Evolutionary conservation across 2,113 vertebrate genomes (phyloP).

Genomic region (Calonectris borealis): DNA sequence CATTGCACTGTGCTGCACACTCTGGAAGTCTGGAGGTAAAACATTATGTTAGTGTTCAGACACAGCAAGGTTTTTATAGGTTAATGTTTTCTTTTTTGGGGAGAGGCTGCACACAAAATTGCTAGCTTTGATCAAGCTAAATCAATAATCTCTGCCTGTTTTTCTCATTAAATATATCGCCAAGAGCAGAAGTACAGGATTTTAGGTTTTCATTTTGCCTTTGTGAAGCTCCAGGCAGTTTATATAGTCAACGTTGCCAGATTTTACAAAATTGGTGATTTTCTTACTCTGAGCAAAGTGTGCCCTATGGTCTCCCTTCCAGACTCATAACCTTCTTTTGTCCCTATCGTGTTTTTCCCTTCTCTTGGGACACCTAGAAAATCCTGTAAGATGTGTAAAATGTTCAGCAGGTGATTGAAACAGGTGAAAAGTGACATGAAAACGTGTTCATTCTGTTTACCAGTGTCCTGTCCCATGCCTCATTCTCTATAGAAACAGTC

Average conservation of each 20-base stretch:
- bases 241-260: not conserved
- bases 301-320: not conserved
- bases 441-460: not conserved
- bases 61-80: not conserved
- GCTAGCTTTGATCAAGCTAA: not conserved
- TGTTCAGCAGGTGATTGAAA: not conserved
- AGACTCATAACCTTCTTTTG: not conserved
- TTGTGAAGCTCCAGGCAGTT: not conserved
- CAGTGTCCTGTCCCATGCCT: not conserved
- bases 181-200: not conserved
- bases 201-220: not conserved
- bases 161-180: not conserved
- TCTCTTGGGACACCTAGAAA: not conserved
- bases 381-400: not conserved
- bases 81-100: not conserved
- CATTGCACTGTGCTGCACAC: conserved; percentile 80
- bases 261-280: not conserved
- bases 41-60: not conserved
- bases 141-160: not conserved
- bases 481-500: not conserved
- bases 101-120: not conserved
- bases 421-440: not conserved
- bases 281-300: not conserved
- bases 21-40: conserved; percentile 84
- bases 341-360: not conserved